Conservation (phyloP, 2,797 vertebrate species). For the Sebastes miniatus region DNA sequence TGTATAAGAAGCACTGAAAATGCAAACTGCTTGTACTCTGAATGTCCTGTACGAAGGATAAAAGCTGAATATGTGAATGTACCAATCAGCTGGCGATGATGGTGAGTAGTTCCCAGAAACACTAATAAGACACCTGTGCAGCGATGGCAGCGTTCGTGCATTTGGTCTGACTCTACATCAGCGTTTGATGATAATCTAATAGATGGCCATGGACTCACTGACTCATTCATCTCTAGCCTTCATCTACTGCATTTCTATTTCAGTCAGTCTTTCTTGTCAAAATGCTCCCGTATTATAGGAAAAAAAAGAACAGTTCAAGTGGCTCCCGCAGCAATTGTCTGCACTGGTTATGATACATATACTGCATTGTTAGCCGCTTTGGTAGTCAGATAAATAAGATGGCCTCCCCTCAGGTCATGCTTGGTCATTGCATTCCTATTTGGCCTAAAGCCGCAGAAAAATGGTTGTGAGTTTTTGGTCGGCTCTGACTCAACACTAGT, state of each 20-base stretch:
- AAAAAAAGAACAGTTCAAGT: slow-evolving; percentile 28
- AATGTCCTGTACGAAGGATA: not conserved
- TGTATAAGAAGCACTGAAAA: not conserved
- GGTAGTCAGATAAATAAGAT: slow-evolving; percentile 23
- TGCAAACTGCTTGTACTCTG: not conserved
- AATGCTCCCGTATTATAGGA: not conserved
- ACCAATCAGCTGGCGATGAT: slow-evolving; percentile 21
- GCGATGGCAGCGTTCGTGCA: not conserved
- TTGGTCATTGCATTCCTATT: slow-evolving; percentile 43
- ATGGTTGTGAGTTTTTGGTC: slow-evolving; percentile 30
- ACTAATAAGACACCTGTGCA: slow-evolving; percentile 53
- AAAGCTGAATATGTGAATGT: not conserved
- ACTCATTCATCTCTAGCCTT: slow-evolving; percentile 38
- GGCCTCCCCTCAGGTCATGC: slow-evolving; percentile 11
- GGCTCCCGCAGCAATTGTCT: slow-evolving; percentile 27
- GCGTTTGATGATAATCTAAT: slow-evolving; percentile 55
- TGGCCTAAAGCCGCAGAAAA: slow-evolving; percentile 39
- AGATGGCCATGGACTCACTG: slow-evolving; percentile 41
- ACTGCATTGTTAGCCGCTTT: slow-evolving; percentile 8
- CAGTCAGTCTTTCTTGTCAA: slow-evolving; percentile 52
- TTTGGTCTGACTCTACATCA: slow-evolving; percentile 28
- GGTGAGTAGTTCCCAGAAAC: slow-evolving; percentile 25
- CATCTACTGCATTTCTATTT: slow-evolving; percentile 55
- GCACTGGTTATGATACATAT: slow-evolving; percentile 10
- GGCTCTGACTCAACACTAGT: slow-evolving; percentile 50